phyloP scores from a whole-genome alignment of 2,888 invertebrate genomes.

The Callimorpha dominula region DNA sequence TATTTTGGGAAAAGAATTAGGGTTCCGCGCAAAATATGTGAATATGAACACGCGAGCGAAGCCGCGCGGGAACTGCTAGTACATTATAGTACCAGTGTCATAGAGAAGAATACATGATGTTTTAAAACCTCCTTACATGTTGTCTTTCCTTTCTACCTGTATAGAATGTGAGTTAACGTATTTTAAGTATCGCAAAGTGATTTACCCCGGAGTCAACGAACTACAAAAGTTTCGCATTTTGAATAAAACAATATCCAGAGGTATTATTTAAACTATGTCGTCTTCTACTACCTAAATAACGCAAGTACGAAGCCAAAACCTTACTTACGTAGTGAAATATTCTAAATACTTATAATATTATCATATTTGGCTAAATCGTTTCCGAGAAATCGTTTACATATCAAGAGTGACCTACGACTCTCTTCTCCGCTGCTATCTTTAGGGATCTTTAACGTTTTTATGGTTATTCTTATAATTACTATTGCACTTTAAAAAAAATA shows the following conservation, averaged over 20 bases:
- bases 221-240: not conserved
- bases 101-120: too few species aligned
- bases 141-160: not conserved
- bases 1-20: too few species aligned
- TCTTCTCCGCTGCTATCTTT: conserved; percentile 12
- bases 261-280: too few species aligned
- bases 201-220: not conserved
- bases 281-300: too few species aligned
- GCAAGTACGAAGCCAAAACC: not conserved
- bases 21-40: too few species aligned
- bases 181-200: not conserved
- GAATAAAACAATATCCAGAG: too few species aligned
- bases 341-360: not conserved
- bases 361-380: not conserved
- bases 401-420: not conserved
- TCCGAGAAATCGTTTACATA: not conserved
- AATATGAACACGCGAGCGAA: too few species aligned
- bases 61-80: too few species aligned
- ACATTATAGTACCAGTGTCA: too few species aligned
- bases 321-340: not conserved
- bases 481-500: not conserved
- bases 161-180: not conserved
- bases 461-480: not conserved
- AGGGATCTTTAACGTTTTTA: not conserved
- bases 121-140: not conserved